Evolutionary conservation across 2,888 invertebrate genomes (phyloP).

Genomic region (Trichopoda pennipes): DNA sequence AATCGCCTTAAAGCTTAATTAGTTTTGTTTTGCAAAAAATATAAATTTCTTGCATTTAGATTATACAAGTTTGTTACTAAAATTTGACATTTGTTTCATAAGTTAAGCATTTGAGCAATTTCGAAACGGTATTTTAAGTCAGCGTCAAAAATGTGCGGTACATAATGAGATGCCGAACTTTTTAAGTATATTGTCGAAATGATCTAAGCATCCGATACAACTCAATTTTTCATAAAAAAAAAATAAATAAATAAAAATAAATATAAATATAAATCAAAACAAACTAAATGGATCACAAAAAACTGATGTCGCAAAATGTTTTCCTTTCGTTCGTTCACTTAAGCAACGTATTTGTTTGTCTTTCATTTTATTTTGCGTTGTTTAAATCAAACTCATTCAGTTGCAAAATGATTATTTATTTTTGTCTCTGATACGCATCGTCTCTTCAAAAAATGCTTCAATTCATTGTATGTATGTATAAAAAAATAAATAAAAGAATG

Average conservation of each 20-base stretch:
- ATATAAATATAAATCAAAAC: constrained; percentile 29
- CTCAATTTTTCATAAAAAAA: constrained; percentile 33
- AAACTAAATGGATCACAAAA: constrained; percentile 61
- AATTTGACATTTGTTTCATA: too few species aligned
- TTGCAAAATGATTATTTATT: constrained; percentile 46
- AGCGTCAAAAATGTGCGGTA: too few species aligned
- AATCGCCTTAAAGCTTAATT: too few species aligned
- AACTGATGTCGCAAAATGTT: constrained; percentile 55
- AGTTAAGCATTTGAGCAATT: too few species aligned
- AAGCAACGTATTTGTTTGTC: constrained; percentile 25
- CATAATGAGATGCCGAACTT: too few species aligned
- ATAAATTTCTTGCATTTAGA: too few species aligned
- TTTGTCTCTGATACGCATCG: constrained; percentile 63
- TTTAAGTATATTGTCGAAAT: too few species aligned
- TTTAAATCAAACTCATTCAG: constrained; percentile 59
- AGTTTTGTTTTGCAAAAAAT: too few species aligned
- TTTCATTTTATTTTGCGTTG: neutral
- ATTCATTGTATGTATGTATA: constrained; percentile 38
- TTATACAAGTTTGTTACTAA: too few species aligned
- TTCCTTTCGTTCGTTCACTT: constrained; percentile 36
- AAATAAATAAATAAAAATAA: neutral
- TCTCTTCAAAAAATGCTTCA: constrained; percentile 55
- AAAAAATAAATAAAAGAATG: constrained; percentile 12
- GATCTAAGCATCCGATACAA: constrained; percentile 1
- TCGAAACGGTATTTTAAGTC: too few species aligned